A percentile compares a stretch with the other conserved stretches of the same genome.
Conservation (phyloP, 2,888 invertebrate genomes). For the Apantesis nais region DNA sequence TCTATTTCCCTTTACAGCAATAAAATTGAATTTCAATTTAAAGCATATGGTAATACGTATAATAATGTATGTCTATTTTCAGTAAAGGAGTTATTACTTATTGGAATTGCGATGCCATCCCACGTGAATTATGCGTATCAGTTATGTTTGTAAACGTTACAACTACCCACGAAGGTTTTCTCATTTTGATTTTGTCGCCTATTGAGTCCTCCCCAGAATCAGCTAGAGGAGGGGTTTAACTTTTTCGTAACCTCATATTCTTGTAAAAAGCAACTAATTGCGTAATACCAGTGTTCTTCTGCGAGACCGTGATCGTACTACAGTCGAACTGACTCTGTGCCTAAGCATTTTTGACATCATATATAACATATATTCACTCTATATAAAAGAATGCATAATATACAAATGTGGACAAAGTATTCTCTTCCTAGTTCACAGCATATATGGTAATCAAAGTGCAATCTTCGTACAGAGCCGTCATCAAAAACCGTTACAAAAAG, state of each 20-base stretch:
- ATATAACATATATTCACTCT: too few species aligned
- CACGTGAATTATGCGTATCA: not conserved
- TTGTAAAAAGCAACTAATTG: too few species aligned
- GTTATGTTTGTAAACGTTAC: not conserved
- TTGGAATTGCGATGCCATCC: not conserved
- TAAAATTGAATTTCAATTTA: not conserved
- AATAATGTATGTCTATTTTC: not conserved
- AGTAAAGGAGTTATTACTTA: conserved; percentile 1
- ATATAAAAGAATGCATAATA: not conserved
- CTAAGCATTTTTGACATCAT: too few species aligned
- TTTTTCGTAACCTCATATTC: too few species aligned
- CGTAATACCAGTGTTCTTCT: too few species aligned
- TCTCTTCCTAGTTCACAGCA: not conserved
- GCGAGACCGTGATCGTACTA: too few species aligned
- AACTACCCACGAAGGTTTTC: not conserved
- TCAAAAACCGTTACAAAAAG: conserved; percentile 45
- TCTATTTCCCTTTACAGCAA: not conserved
- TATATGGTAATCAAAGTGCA: conserved; percentile 36
- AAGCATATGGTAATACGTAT: too few species aligned
- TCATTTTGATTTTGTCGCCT: too few species aligned
- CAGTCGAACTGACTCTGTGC: too few species aligned
- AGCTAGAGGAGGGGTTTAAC: too few species aligned
- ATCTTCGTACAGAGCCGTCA: conserved; percentile 36
- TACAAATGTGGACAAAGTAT: not conserved
- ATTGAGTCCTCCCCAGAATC: too few species aligned